A percentile compares a stretch with the other conserved stretches of the same genome.
These are phyloP conservation scores for Apoda limacodes DNA, from an alignment of 2,888 invertebrate species.

Conservation along the genomic window DNA sequence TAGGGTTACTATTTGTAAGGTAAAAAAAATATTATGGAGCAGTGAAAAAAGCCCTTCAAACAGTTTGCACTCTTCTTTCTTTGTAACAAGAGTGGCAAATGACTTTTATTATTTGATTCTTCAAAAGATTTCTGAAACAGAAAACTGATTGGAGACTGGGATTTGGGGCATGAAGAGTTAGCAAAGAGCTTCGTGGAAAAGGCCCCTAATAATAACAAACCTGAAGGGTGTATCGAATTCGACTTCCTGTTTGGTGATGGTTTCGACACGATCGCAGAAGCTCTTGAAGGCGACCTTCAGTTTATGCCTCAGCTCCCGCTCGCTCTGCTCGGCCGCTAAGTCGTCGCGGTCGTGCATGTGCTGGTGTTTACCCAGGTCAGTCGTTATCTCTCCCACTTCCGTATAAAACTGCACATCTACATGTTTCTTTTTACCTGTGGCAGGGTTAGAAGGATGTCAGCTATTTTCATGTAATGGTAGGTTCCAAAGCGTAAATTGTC, in stretches of 20 bases:
- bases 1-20: too few species aligned
- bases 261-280: conserved; percentile 97
- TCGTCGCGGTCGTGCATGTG: conserved; percentile 99
- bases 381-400: conserved; percentile 99
- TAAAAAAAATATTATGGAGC: too few species aligned
- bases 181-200: too few species aligned
- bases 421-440: conserved; percentile 93
- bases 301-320: conserved; percentile 95
- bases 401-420: conserved; percentile 99
- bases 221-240: conserved; percentile 99
- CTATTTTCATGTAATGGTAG: too few species aligned
- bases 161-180: too few species aligned
- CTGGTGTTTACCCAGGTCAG: conserved; percentile 98
- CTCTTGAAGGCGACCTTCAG: conserved; percentile 98
- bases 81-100: too few species aligned
- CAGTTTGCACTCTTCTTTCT: too few species aligned
- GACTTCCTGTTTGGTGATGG: conserved; percentile 95
- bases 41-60: neutral
- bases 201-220: conserved; percentile 26
- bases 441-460: too few species aligned
- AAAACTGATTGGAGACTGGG: too few species aligned
- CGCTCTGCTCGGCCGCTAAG: conserved; percentile 98
- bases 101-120: too few species aligned
- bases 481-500: too few species aligned
- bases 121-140: too few species aligned